Conservation (phyloP, 2,888 invertebrate genomes). For the Philopedon plagiatum region DNA sequence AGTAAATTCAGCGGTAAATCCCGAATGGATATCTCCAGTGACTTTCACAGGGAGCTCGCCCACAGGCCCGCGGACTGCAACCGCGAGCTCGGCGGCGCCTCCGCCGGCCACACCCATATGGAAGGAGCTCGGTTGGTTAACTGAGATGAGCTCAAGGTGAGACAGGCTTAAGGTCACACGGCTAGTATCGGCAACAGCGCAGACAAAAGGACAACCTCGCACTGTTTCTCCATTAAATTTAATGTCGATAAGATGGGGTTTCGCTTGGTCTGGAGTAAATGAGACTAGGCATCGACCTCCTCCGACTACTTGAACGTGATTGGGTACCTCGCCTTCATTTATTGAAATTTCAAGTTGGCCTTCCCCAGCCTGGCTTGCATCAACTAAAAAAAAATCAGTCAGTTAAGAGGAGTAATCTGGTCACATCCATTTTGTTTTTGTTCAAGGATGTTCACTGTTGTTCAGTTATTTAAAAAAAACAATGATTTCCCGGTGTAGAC, state of each 20-base stretch:
- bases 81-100: slow-evolving; percentile 87
- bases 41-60: slow-evolving; percentile 91
- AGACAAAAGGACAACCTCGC: slow-evolving; percentile 91
- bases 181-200: slow-evolving; percentile 86
- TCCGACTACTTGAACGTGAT: slow-evolving; percentile 97
- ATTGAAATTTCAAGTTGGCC: slow-evolving; percentile 99
- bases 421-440: too few species aligned
- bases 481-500: too few species aligned
- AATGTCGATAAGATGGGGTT: slow-evolving; percentile 93
- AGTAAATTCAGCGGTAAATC: slow-evolving; percentile 92
- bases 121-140: slow-evolving; percentile 84
- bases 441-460: too few species aligned
- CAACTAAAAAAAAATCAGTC: slow-evolving; percentile 83
- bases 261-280: slow-evolving; percentile 93
- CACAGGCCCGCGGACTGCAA: slow-evolving; percentile 89
- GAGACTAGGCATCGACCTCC: slow-evolving; percentile 95
- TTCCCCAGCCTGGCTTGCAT: slow-evolving; percentile 98
- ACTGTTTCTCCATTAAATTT: slow-evolving; percentile 97
- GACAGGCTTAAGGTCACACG: slow-evolving; percentile 81
- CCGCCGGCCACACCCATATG: slow-evolving; percentile 84
- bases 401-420: too few species aligned
- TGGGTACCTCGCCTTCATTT: slow-evolving; percentile 98
- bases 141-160: slow-evolving; percentile 87
- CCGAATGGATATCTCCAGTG: slow-evolving; percentile 89
- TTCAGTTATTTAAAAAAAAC: too few species aligned